A percentile compares a stretch with the other conserved stretches of the same genome.
These are phyloP conservation scores for Colius striatus DNA, from an alignment of 2,113 vertebrate genomes.

Conservation along the genomic window DNA sequence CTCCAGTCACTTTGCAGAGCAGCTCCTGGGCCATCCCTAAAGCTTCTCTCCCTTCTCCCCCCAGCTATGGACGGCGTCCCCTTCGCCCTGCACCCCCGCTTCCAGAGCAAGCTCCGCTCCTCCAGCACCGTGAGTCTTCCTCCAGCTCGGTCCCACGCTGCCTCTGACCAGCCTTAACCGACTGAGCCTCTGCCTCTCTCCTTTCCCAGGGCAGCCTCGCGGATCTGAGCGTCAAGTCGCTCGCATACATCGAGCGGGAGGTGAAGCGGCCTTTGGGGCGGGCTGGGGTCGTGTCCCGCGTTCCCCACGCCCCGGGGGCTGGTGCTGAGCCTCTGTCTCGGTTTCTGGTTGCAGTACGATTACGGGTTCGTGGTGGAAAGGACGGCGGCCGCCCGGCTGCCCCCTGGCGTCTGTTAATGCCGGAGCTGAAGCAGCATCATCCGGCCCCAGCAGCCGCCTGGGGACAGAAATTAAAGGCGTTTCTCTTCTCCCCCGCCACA, in stretches of 20 bases:
- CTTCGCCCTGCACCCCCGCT: conserved; percentile 86
- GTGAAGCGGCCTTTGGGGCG: neutral
- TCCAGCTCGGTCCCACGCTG: too few species aligned
- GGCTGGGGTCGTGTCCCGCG: too few species aligned
- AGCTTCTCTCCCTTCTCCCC: neutral
- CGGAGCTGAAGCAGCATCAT: too few species aligned
- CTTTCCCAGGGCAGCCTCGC: neutral
- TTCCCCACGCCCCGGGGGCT: too few species aligned
- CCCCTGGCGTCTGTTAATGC: neutral
- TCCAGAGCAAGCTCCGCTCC: conserved; percentile 58
- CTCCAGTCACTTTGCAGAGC: too few species aligned
- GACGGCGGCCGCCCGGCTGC: neutral
- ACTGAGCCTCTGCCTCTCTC: too few species aligned
- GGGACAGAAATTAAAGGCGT: too few species aligned
- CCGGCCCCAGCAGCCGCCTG: too few species aligned
- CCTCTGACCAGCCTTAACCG: too few species aligned
- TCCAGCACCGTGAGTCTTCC: conserved; percentile 65
- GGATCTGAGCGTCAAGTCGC: neutral
- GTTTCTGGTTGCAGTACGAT: neutral
- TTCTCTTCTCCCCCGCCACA: too few species aligned
- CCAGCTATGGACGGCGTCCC: conserved; percentile 90
- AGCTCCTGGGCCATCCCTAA: too few species aligned
- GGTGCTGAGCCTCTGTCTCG: too few species aligned
- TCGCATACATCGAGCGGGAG: neutral
- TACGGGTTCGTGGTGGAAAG: neutral